A percentile compares a stretch with the other conserved stretches of the same genome.
These are phyloP conservation scores for Archips crataeganus DNA, from an alignment of 2,888 invertebrate genomes.

Conservation along the genomic window DNA sequence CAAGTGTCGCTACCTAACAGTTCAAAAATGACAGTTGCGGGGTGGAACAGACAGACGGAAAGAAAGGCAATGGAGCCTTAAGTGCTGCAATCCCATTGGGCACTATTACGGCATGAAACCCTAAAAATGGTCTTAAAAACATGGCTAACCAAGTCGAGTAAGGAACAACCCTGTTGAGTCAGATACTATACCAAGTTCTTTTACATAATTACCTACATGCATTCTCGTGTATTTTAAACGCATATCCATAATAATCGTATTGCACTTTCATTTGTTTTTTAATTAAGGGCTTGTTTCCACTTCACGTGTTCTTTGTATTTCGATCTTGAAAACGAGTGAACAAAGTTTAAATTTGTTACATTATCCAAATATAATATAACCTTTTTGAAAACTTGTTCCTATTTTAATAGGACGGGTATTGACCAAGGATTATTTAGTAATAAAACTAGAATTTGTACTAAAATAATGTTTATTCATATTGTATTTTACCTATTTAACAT, in stretches of 20 bases:
- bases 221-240: neutral
- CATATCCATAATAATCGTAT: neutral
- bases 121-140: no score
- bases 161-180: slow-evolving; percentile 12
- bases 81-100: no score
- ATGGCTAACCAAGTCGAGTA: neutral
- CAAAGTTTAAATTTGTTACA: neutral
- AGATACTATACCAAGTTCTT: slow-evolving; percentile 4
- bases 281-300: neutral
- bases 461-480: slow-evolving; percentile 41
- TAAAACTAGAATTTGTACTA: slow-evolving; percentile 37
- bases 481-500: slow-evolving; percentile 20
- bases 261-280: neutral
- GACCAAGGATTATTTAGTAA: slow-evolving; percentile 6
- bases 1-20: no score
- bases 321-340: neutral
- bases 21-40: no score
- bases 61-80: no score
- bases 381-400: neutral
- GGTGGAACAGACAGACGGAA: no score
- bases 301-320: neutral
- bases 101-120: no score
- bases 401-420: slow-evolving; percentile 18
- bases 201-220: slow-evolving; percentile 19
- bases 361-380: neutral